Percentiles rank a stretch among this genome's conserved stretches.
phyloP scores from a whole-genome alignment of 2,113 vertebrate genomes.

The Xiphophorus hellerii region DNA sequence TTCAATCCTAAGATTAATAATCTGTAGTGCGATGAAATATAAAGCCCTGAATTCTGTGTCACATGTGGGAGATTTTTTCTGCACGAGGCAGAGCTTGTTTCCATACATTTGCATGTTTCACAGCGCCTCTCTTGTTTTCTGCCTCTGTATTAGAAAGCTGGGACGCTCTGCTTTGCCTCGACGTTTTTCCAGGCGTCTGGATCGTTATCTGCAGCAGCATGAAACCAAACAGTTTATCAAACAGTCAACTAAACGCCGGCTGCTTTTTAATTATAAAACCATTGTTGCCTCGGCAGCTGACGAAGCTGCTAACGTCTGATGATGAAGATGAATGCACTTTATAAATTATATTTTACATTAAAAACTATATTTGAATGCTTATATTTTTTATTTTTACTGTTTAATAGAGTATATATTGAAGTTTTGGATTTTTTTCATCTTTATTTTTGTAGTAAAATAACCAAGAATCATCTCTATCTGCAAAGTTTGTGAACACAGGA shows the following conservation, averaged over 20 bases:
- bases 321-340: background rate
- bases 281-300: background rate
- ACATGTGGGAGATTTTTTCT: background rate
- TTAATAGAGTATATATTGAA: background rate
- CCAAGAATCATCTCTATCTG: background rate
- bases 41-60: background rate
- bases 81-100: background rate
- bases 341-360: too few species aligned
- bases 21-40: background rate
- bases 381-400: background rate
- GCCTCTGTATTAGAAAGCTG: background rate
- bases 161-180: background rate
- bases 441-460: background rate
- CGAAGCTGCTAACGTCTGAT: background rate
- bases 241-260: background rate
- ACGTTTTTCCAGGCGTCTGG: background rate
- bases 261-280: background rate
- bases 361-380: background rate
- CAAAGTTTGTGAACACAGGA: too few species aligned
- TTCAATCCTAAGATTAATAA: background rate
- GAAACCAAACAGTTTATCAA: conserved; percentile 2
- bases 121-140: background rate
- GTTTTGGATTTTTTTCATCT: background rate
- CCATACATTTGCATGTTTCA: conserved; percentile 2
- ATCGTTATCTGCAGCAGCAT: background rate